Base-by-base conservation (phyloP, 1,140 invertebrate species). In the Atta texana region DNA sequence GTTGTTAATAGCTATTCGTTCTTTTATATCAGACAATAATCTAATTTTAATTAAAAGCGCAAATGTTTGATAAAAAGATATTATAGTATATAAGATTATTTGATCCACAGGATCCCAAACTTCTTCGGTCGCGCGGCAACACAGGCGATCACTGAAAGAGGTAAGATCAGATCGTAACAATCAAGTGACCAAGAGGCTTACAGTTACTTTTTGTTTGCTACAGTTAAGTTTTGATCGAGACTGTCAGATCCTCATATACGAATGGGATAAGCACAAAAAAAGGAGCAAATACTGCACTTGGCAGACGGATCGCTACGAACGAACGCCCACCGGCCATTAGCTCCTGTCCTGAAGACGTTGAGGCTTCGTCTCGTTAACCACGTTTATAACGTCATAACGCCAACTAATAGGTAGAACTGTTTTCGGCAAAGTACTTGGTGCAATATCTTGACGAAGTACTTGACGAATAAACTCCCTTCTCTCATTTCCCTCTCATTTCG, bases 251-350 rank as follows among this genome's bases (percentile, higher is more conserved):
- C 8, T 12, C 16, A 10, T 18, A 28, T 34, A 8, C 0, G 10
- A 24, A n/a, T 49, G 18, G 12, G 21, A 18, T 31, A n/a, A 51
- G 18, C 24, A 57, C 16, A 16, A 34, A 0, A 14, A 34, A n/a
- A 14, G 28, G 8, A 61, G 16, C 71, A 51, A 74, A 61, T 63
- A 21, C 21, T 61, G 14, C 18, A n/a, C n/a, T 84, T 84, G 69
- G 39, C 69, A 74, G 18, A 71, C 53, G 34, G 44, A 31, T 64
- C 59, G 21, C 14, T 39, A 61, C 7, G 61, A 66, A 6, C 49
- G 12, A 61, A 74, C 49, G 24, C 24, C 39, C 44, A 49, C 78
- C 34, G 78, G 68, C 53, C 78, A 82, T 82, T 82, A 68, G 78
- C 78, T 82, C 78, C 14, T 57, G 21, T 81, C 66, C 39, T 82